Evolutionary conservation across 1,140 invertebrate species (phyloP), one percentile per base, ranked within the genome.

Genomic region (Galendromus occidentalis): DNA sequence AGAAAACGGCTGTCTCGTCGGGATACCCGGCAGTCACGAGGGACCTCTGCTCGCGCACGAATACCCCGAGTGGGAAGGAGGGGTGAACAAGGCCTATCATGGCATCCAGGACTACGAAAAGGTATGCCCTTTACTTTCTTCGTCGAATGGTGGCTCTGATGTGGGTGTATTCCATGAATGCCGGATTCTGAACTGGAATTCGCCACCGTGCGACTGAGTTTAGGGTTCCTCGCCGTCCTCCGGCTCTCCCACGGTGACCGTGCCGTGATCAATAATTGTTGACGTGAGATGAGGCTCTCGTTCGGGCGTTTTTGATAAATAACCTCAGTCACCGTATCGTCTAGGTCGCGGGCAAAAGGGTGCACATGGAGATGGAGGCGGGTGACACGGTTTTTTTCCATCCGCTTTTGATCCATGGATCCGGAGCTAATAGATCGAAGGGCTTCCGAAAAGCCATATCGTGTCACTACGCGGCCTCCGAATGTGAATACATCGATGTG

Each of bases 371-470:
- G 69, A 91, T 93, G 87, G 80, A 85, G 67, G 82, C 84, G 47
- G 88, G 88, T 5, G 89, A 93, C 73, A 92, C 88, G 0, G 83
- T 91, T 1, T 90, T 94, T 76, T 91, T 94, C 73, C 88, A 93
- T 77, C 90, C 89, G 0, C 71, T 89, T n/a, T 74, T 93, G 1
- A 79, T 92, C 44, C 89, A 93, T 76, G 89, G 88, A 29, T 91
- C 87, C 1, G 87, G 87, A 63, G 79, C 83, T 41, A 92, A 92
- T 75, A 74, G 72, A 47, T 85, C 86, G 0, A 78, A 83, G 68
- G 83, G 51, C 5, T 59, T 59, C 51, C 51, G 51, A 59, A 84
- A 86, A 77, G 84, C 86, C 1, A 88, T 91, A 71, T 87, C 85
- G 9, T 84, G 84, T 70, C 88, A 92, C 76, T 93, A 86, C 75